Conservation (phyloP, 1,140 invertebrate genomes). For the Cotesia typhae region DNA sequence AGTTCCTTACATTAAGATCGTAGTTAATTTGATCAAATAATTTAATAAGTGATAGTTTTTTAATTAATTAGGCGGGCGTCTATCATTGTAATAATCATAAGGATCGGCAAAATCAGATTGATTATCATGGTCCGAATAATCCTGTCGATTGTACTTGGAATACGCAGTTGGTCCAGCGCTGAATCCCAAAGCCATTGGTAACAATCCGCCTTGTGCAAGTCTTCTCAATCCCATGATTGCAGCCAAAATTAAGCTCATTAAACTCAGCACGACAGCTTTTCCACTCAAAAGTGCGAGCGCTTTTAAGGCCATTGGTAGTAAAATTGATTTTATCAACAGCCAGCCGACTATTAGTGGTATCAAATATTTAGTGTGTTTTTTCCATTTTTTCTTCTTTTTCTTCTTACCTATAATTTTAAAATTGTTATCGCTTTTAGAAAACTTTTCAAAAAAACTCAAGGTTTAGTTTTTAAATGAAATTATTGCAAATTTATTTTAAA, state of each 20-base stretch:
- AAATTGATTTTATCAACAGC: constrained; percentile 70
- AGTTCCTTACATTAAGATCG: too few species aligned
- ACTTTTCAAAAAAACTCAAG: too few species aligned
- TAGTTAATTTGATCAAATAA: background rate
- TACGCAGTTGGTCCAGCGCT: background rate
- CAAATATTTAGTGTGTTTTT: constrained; percentile 62
- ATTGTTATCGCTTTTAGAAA: constrained; percentile 1
- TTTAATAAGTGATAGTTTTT: background rate
- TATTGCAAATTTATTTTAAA: too few species aligned
- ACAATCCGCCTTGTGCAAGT: constrained; percentile 36
- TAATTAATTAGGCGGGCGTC: background rate
- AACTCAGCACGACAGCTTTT: constrained; percentile 69
- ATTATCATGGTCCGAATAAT: background rate
- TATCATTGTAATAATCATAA: constrained; percentile 4
- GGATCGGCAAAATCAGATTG: background rate
- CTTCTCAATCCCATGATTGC: constrained; percentile 61
- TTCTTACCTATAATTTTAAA: constrained; percentile 35
- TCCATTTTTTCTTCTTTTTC: constrained; percentile 49
- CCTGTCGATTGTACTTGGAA: background rate
- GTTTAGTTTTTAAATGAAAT: too few species aligned
- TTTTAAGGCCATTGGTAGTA: constrained; percentile 72
- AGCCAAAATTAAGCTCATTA: constrained; percentile 67
- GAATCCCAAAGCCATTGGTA: background rate
- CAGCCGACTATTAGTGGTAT: constrained; percentile 71
- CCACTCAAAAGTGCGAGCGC: constrained; percentile 71